phyloP scores from a whole-genome alignment of 2,888 invertebrate species.

The Alentia gelatinosa region DNA sequence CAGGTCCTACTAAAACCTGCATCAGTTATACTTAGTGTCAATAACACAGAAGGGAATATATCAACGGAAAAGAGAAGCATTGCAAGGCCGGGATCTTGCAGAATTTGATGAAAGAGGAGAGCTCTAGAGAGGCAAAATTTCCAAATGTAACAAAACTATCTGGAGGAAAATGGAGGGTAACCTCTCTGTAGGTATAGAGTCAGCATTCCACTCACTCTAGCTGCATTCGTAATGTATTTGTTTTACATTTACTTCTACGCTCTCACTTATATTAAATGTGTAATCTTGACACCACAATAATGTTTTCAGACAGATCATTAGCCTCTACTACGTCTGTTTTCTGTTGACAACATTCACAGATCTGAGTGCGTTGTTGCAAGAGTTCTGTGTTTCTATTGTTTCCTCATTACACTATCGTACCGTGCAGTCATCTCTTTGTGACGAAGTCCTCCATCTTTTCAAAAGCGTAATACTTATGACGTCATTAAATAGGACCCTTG shows the following conservation, averaged over 20 bases:
- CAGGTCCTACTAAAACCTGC: background rate
- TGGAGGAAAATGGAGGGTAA: background rate
- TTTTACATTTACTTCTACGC: background rate
- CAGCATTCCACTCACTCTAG: background rate
- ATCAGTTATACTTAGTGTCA: background rate
- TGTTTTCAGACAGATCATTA: background rate
- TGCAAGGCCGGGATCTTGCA: background rate
- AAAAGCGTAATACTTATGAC: background rate
- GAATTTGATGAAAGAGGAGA: background rate
- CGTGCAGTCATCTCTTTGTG: background rate
- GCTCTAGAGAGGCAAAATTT: too few species aligned
- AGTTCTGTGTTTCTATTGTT: background rate
- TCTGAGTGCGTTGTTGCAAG: background rate
- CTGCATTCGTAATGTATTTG: background rate
- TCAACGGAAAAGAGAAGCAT: background rate
- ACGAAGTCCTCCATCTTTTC: background rate
- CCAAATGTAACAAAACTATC: background rate
- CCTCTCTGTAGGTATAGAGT: too few species aligned
- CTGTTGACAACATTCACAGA: slow-evolving; percentile 9
- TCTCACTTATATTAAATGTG: background rate
- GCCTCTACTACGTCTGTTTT: slow-evolving; percentile 10
- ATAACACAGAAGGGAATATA: background rate
- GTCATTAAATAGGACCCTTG: background rate
- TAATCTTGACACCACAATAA: background rate
- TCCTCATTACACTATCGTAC: background rate